phyloP scores from a whole-genome alignment of 2,113 vertebrate species.

The Rattus rattus region DNA sequence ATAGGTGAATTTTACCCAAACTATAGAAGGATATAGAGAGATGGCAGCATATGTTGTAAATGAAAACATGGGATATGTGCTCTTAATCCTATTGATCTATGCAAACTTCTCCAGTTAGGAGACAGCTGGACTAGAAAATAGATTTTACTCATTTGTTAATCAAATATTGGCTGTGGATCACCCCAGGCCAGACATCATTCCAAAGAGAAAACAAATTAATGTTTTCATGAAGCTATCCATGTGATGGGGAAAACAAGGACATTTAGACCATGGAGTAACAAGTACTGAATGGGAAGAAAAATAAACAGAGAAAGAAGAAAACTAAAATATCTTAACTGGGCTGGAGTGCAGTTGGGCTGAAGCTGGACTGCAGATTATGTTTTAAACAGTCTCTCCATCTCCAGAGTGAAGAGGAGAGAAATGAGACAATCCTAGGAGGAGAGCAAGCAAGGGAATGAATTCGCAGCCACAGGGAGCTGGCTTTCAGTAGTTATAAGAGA shows the following conservation, averaged over 20 bases:
- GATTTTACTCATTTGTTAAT: neutral
- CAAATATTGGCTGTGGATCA: neutral
- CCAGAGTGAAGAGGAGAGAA: neutral
- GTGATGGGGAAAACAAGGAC: neutral
- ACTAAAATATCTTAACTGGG: too few relatives aligned
- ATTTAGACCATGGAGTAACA: neutral
- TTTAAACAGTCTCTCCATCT: neutral
- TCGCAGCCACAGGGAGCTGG: neutral
- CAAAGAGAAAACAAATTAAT: neutral
- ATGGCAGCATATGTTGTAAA: neutral
- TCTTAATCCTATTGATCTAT: neutral
- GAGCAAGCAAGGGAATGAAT: neutral
- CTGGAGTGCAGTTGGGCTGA: neutral
- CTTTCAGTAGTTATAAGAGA: neutral
- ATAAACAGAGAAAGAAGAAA: neutral
- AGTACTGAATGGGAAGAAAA: neutral
- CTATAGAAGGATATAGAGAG: neutral
- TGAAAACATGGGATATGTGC: neutral
- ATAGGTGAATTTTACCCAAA: neutral
- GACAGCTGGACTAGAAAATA: neutral
- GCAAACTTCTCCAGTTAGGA: neutral
- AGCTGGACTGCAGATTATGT: neutral
- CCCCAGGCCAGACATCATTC: neutral
- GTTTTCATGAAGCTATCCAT: neutral
- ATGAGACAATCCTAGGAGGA: neutral